Percentiles rank a stretch among this genome's conserved stretches.
These are phyloP conservation scores for Brachyhypopomus occidentalis DNA, from an alignment of 2,113 vertebrate species.

Conservation along the genomic window DNA sequence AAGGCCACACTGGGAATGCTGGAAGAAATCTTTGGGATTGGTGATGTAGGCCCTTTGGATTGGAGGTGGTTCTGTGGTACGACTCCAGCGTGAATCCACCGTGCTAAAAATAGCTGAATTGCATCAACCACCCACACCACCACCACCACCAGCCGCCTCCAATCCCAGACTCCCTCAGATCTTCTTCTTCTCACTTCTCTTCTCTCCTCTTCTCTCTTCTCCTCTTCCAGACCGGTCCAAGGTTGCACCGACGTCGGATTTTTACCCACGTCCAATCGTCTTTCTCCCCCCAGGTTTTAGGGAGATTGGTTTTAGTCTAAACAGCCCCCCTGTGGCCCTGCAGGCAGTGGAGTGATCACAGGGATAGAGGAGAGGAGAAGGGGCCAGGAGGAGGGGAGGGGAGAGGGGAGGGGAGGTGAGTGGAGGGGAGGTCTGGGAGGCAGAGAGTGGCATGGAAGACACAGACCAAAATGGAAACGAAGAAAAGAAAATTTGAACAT, in stretches of 20 bases:
- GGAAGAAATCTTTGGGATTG: background rate
- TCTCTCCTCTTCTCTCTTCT: constrained; percentile 45
- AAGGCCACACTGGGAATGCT: background rate
- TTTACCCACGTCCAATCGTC: background rate
- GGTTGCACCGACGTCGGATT: background rate
- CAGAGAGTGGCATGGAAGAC: background rate
- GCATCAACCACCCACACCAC: background rate
- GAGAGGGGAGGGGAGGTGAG: background rate
- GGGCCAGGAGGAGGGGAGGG: background rate
- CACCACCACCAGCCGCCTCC: background rate
- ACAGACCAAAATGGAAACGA: too few species aligned
- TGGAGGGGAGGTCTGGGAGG: background rate
- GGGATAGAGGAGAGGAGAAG: too few species aligned
- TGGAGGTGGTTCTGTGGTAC: constrained; percentile 7
- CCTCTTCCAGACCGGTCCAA: background rate
- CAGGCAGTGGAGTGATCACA: too few species aligned
- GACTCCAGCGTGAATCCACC: constrained; percentile 13
- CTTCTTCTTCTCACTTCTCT: constrained; percentile 35
- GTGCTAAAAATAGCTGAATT: constrained; percentile 37
- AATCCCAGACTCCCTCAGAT: background rate
- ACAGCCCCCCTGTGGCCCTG: too few species aligned
- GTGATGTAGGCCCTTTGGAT: background rate
- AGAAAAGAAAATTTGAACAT: background rate
- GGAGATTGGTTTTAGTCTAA: background rate
- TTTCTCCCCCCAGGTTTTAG: background rate